phyloP scores from a whole-genome alignment of 2,888 invertebrate species.

The Orthonevra nobilis region DNA sequence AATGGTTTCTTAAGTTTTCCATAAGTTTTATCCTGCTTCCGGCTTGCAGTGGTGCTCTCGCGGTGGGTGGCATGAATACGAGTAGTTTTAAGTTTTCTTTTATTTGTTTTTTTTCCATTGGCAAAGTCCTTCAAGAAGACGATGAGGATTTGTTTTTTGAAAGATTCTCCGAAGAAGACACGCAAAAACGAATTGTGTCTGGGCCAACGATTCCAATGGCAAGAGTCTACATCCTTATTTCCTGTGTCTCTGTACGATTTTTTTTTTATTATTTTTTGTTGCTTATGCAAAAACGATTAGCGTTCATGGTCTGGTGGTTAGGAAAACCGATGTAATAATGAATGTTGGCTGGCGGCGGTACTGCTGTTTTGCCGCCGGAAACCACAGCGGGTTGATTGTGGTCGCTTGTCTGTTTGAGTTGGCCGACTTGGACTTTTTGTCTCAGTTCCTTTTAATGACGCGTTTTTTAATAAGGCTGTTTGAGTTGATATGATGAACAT shows the following conservation, averaged over 20 bases:
- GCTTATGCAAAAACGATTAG: constrained; percentile 58
- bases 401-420: constrained; percentile 2
- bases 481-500: background rate
- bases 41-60: constrained; percentile 19
- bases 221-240: constrained; percentile 11
- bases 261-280: too few relatives aligned
- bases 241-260: constrained; percentile 11
- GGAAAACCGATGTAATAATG: constrained; percentile 17
- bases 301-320: constrained; percentile 37
- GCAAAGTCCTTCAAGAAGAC: background rate
- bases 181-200: constrained; percentile 58
- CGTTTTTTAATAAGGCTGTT: background rate
- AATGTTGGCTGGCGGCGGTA: constrained; percentile 3
- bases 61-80: constrained; percentile 42
- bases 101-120: constrained; percentile 27
- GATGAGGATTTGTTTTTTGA: constrained; percentile 15
- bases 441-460: too few relatives aligned
- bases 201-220: constrained; percentile 42
- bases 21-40: constrained; percentile 65
- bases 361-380: too few relatives aligned
- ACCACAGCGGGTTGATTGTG: constrained; percentile 6
- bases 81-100: too few relatives aligned
- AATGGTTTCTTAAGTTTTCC: constrained; percentile 67
- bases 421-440: constrained; percentile 2
- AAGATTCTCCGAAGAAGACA: background rate